Percentiles rank a stretch among this genome's conserved stretches.
These are phyloP conservation scores for Lasioglossum pauxillum DNA, from an alignment of 2,888 invertebrate genomes.

Conservation along the genomic window DNA sequence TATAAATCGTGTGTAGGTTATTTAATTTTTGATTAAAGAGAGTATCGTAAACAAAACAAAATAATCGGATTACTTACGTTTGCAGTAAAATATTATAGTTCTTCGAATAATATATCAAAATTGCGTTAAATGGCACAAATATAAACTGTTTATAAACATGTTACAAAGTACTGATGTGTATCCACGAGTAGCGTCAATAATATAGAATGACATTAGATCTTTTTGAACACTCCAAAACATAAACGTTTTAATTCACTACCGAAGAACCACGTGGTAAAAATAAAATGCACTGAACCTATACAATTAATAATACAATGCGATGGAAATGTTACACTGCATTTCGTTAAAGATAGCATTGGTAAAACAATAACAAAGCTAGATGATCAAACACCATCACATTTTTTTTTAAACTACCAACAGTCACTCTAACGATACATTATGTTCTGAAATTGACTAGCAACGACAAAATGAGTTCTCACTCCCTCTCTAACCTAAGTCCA, in stretches of 20 bases:
- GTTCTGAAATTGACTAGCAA: slow-evolving; percentile 50
- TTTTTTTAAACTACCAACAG: slow-evolving; percentile 47
- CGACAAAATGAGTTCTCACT: slow-evolving; percentile 24
- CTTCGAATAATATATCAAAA: slow-evolving; percentile 43
- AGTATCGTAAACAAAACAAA: background rate
- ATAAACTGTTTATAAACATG: slow-evolving; percentile 56
- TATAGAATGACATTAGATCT: slow-evolving; percentile 31
- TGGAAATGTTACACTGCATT: slow-evolving; percentile 40
- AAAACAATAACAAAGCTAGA: slow-evolving; percentile 51
- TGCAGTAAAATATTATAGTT: slow-evolving; percentile 40
- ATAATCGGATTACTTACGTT: slow-evolving; percentile 49
- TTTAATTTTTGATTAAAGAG: background rate
- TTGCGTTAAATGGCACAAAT: slow-evolving; percentile 54
- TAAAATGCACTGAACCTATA: slow-evolving; percentile 35
- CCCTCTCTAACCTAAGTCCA: slow-evolving; percentile 21
- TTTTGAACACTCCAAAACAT: slow-evolving; percentile 28
- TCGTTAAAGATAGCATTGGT: slow-evolving; percentile 44
- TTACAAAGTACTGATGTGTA: slow-evolving; percentile 15
- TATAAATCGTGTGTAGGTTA: slow-evolving; percentile 26
- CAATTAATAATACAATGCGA: slow-evolving; percentile 32
- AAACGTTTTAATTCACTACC: slow-evolving; percentile 45
- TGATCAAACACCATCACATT: slow-evolving; percentile 38
- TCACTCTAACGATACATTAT: slow-evolving; percentile 38
- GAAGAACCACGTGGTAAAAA: slow-evolving; percentile 50
- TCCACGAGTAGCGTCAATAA: slow-evolving; percentile 11